Evolutionary conservation across 2,888 invertebrate genomes (phyloP).

Genomic region (Andricus curvator): DNA sequence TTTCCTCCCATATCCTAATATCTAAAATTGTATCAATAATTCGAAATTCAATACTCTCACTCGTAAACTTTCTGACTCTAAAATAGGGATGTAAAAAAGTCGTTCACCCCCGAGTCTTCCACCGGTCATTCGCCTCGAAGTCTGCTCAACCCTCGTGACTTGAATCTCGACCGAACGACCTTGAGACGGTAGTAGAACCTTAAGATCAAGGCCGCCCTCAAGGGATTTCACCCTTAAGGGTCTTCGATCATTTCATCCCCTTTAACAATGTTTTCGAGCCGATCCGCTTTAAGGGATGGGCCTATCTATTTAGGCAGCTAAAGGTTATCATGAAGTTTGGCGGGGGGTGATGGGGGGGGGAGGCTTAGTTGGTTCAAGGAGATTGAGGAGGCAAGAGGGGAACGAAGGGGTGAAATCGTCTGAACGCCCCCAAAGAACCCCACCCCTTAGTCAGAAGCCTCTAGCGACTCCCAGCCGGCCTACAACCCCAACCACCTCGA

Average conservation of each 20-base stretch:
- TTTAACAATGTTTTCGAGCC: conserved; percentile 77
- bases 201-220: conserved; percentile 54
- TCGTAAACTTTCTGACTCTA: not conserved
- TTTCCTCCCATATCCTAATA: not conserved
- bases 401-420: conserved; percentile 45
- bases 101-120: not conserved
- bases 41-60: not conserved
- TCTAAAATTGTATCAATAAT: not conserved
- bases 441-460: conserved; percentile 62
- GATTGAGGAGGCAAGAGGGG: not conserved
- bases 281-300: conserved; percentile 76
- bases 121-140: conserved; percentile 12
- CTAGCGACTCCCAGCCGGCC: conserved; percentile 54
- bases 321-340: conserved; percentile 40
- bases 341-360: not conserved
- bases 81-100: conserved; percentile 16
- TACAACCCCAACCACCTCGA: conserved; percentile 48
- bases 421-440: conserved; percentile 57
- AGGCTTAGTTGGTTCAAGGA: not conserved
- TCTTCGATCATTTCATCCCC: conserved; percentile 63
- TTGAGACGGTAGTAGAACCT: conserved; percentile 55
- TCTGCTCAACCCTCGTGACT: conserved; percentile 26
- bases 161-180: conserved; percentile 51
- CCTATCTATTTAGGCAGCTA: conserved; percentile 73
- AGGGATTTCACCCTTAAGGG: conserved; percentile 46